phyloP scores from a whole-genome alignment of 2,797 vertebrate genomes.

The Crenichthys baileyi region DNA sequence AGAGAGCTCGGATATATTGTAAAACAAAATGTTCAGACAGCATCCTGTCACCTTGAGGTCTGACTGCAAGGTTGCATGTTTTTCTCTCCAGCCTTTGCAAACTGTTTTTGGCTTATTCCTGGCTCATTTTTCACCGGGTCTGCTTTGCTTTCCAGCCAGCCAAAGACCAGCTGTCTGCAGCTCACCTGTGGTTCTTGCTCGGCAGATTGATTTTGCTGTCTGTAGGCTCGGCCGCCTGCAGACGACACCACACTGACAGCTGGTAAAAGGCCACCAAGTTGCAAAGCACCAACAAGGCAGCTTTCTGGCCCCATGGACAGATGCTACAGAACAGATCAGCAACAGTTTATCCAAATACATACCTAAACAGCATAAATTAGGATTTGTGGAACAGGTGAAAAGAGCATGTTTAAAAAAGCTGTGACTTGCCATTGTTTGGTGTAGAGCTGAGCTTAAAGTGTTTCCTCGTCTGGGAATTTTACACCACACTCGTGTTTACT shows the following conservation, averaged over 20 bases:
- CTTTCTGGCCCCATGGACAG: conserved; percentile 22
- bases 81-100: not conserved
- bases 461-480: conserved; percentile 41
- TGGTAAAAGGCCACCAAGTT: conserved; percentile 40
- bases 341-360: conserved; percentile 16
- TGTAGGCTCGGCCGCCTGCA: conserved; percentile 42
- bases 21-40: not conserved
- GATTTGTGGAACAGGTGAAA: conserved; percentile 25
- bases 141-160: conserved; percentile 34
- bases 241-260: conserved; percentile 34
- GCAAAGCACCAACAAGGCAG: conserved; percentile 27
- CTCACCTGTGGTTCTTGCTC: conserved; percentile 54
- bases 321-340: not conserved
- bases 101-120: not conserved
- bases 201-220: conserved; percentile 59
- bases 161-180: conserved; percentile 30
- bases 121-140: conserved; percentile 27
- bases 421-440: conserved; percentile 41
- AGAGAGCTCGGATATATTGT: not conserved
- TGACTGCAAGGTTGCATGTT: conserved; percentile 1
- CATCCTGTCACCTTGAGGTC: not conserved
- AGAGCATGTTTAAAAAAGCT: conserved; percentile 12
- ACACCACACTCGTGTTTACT: conserved; percentile 65
- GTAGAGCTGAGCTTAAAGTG: conserved; percentile 29
- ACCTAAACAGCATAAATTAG: conserved; percentile 13